Conservation (phyloP, 2,797 vertebrate species). For the Crocidura indochinensis region DNA sequence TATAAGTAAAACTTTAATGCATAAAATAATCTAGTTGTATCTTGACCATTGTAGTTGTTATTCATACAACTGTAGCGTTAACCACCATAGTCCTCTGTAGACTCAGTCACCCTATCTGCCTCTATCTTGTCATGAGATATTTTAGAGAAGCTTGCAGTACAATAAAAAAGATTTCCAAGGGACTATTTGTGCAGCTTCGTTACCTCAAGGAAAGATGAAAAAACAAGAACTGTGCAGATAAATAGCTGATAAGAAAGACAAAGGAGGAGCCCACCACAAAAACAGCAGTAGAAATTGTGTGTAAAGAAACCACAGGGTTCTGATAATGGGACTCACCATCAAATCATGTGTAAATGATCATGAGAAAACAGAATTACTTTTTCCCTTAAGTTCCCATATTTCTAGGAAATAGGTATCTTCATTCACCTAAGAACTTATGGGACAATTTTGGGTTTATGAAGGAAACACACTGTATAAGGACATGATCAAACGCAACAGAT, state of each 20-base stretch:
- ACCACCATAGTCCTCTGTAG: neutral
- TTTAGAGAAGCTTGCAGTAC: neutral
- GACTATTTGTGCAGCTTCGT: neutral
- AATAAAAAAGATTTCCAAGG: neutral
- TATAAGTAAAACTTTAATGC: neutral
- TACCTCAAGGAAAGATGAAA: constrained; percentile 7
- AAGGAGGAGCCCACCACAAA: constrained; percentile 38
- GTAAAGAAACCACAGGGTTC: neutral
- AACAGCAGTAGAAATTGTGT: constrained; percentile 7
- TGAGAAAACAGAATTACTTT: neutral
- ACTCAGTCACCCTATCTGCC: neutral
- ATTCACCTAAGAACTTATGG: neutral
- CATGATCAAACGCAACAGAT: neutral
- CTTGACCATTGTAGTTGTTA: constrained; percentile 1
- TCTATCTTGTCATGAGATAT: constrained; percentile 19
- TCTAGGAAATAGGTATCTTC: neutral
- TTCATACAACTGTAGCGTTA: neutral
- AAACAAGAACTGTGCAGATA: constrained; percentile 25
- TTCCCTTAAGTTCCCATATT: neutral
- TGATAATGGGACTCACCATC: neutral
- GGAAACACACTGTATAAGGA: neutral
- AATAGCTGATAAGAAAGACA: constrained; percentile 39
- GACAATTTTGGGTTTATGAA: neutral
- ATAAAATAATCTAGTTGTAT: neutral
- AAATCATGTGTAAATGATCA: neutral